Evolutionary conservation across 2,888 invertebrate genomes (phyloP), one percentile per base, ranked within the genome.

Genomic region (Malthinus seriepunctatus): DNA sequence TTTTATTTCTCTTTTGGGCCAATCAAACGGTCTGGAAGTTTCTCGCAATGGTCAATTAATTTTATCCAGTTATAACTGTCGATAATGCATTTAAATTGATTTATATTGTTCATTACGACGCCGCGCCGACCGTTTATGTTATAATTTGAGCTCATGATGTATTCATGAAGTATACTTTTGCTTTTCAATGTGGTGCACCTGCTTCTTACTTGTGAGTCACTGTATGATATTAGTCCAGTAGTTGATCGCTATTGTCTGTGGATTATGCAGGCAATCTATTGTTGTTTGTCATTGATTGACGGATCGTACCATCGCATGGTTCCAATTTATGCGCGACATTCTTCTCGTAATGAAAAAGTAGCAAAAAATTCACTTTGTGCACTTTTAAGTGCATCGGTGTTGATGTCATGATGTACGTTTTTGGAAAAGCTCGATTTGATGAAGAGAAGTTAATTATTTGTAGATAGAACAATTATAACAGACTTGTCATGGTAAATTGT

Each of bases 201-300:
- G 60, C 55, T 50, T 23, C 23, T 23, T 15, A 15, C 47, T 33
- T 46, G 39, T 60, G 60, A 59, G 38, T 58, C 53, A 54, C 34
- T 37, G 54, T 51, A 47, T 42, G 39, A 42, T 15, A 42, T 59
- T 54, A 53, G 59, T 53, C 45, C 50, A 53, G 51, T 57, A 37
- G 45, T 46, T 34, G 57, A 52, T 60, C 54, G 52, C 31, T 56
- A 63, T 60, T 63, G 60, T 63, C 60, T 63, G 38, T 48, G 33
- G 48, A 63, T 63, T 63, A 56, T 63, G 63, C 63, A 63, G 60
- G 56, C 35, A 42, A 32, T 48, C 54, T 53, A 63, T 63, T 63
- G 56, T 63, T 63, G 53, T 46, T 60, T 10, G 37, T 44, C 49
- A 15, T 51, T 56, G 59, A 62, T 56, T 56, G 56, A 54, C 51